Conservation (phyloP, 2,113 vertebrate genomes). For the Apus apus region DNA sequence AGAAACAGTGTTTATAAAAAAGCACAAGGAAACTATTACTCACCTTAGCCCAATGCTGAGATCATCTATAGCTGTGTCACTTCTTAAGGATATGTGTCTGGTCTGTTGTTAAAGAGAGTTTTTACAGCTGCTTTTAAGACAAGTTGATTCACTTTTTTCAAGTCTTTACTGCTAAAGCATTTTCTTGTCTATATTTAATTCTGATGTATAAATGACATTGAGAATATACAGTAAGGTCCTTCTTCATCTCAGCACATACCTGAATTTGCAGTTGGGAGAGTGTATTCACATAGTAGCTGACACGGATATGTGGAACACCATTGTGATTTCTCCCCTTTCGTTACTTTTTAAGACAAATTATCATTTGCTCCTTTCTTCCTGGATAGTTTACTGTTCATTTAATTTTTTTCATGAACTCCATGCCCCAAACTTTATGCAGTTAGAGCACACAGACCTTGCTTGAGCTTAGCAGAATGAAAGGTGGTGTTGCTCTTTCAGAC, state of each 20-base stretch:
- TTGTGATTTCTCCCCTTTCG: background rate
- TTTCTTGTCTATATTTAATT: background rate
- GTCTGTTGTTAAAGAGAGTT: background rate
- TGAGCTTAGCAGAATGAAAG: background rate
- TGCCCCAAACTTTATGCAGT: background rate
- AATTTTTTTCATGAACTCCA: background rate
- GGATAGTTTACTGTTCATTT: background rate
- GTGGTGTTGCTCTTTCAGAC: fast-evolving
- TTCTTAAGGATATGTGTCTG: background rate
- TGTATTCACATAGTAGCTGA: background rate
- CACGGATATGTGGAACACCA: background rate
- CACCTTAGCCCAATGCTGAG: background rate
- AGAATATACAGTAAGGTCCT: background rate
- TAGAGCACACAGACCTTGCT: background rate
- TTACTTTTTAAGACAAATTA: background rate
- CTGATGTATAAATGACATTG: background rate
- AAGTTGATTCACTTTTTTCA: background rate
- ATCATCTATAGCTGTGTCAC: background rate
- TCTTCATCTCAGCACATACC: background rate
- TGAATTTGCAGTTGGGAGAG: background rate
- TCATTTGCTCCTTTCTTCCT: background rate
- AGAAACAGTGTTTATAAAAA: background rate
- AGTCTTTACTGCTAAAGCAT: background rate
- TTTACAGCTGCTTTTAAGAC: background rate
- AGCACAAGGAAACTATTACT: background rate